Base-by-base conservation (phyloP, 2,797 vertebrate genomes). In the Takifugu rubripes region DNA sequence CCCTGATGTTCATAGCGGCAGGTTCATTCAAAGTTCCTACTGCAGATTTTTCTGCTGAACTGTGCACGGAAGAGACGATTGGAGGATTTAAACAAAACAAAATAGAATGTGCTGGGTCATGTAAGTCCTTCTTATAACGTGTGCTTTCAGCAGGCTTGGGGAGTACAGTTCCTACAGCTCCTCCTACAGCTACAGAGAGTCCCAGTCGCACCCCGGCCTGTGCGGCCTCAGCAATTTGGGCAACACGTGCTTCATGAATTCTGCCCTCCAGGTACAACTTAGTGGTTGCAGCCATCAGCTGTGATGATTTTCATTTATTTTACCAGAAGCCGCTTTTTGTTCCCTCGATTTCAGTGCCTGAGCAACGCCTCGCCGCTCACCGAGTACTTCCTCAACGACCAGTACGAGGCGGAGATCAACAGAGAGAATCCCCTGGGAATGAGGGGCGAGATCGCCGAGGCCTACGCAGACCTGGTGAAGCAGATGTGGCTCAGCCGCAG, bases 241-340 rank as follows among this genome's bases (percentile, higher is more conserved):
- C 49, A 98, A 98, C 81, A 98, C 96, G 3, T 98, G 96, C 86
- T 98, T 98, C 89, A 98, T 98, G 96, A 98, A 98, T 87, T 98
- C 96, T 58, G 96, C 96, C 51, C 90, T 98, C 65, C 96, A 98
- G 94, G 96, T 98, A 89, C 33, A 47, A 16, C 26, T 45, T 54
- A 46, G 52, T 16, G 12, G 3, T 54, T 42, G 15, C 15, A 48
- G 4, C 17, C 21, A 54, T 6, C 0, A 0, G 36, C 9, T 40
- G 36, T 40, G 11, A 14, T 14, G 3, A 40, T 14, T 40, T n/a
- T 36, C 11, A 16, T 10, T 48, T 29, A 3, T 40, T 15, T 56
- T 62, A 5, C 52, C 17, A 25, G 45, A 56, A 65, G 63, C 8
- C 5, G n/a, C 4, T 54, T 49, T 55, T 47, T 24, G 15, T 43